Percentiles rank a stretch among this genome's conserved stretches.
Evolutionary conservation across 1,140 invertebrate genomes (phyloP).

Genomic region (Bombus sylvicola): DNA sequence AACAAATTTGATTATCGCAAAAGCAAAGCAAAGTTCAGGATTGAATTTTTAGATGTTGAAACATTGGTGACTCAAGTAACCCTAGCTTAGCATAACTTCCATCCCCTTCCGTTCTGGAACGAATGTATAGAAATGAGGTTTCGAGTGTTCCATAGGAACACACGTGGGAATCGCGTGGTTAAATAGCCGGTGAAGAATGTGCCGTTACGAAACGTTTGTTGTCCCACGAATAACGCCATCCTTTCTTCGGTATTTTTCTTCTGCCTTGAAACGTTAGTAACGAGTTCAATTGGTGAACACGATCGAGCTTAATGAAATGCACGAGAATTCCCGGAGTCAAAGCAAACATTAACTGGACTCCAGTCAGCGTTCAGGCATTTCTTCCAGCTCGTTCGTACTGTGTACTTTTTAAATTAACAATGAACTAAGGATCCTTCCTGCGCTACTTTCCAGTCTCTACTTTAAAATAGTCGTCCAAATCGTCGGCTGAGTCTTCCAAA

Average conservation of each 20-base stretch:
- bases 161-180: slow-evolving; percentile 18
- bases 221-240: not conserved
- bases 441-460: not conserved
- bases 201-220: slow-evolving; percentile 30
- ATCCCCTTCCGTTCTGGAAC: not conserved
- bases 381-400: not conserved
- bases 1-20: no score
- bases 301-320: not conserved
- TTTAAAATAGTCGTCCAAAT: not conserved
- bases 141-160: not conserved
- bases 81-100: no score
- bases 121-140: slow-evolving; percentile 4
- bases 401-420: slow-evolving; percentile 26
- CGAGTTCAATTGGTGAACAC: not conserved
- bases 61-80: not conserved
- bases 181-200: slow-evolving; percentile 20
- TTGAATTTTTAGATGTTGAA: not conserved
- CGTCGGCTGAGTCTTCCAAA: not conserved
- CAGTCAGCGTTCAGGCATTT: not conserved
- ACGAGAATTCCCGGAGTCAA: not conserved
- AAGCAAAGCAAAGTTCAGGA: no score
- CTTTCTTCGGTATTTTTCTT: not conserved
- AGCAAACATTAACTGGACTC: not conserved
- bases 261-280: not conserved
- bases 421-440: not conserved